Base-by-base conservation (phyloP, 53 echinoderm and acorn worm genomes). In the Henricia sp. region DNA sequence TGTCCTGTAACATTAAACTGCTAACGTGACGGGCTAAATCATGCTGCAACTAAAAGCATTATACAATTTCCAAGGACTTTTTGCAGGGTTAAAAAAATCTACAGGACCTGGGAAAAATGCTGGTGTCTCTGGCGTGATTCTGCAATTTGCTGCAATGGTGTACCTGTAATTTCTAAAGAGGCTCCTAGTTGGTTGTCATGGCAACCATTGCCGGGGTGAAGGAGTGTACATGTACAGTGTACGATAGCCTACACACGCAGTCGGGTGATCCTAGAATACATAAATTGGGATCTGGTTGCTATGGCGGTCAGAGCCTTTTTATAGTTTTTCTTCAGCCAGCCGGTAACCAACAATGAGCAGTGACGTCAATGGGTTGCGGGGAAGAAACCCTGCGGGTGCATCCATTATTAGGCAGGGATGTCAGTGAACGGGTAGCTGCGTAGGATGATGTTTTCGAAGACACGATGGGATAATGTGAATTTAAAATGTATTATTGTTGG, bases 281-380 rank as follows among this genome's bases (percentile, higher is more conserved):
- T 71, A 71, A 71, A 71, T 50, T 71, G 74, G 77, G 77, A 59
- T 37, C 43, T 46, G 41, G 77, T 77, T 77, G 77, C 77, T 59
- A 77, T 69, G 46, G 77, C 71, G 43, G 60, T 29, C 30, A 28
- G 59, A n/a, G 77, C 77, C 77, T 59, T 77, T n/a, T n/a, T n/a
- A n/a, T n/a, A n/a, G 77, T 77, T 77, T 59, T 75, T 44, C 43
- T 53, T 43, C 43, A 43, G 77, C 44, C 43, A 59, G 60, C 77
- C 77, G 60, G 60, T 77, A 77, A n/a, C n/a, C n/a, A n/a, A 77
- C 77, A 77, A 77, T 53, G 77, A 43, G 59, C 19, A 34, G 44
- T 77, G 77, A 77, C 77, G 77, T 77, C 77, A 77, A 77, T 77
- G 77, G 77, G 60, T 77, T 58, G 60, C 60, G 11, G 28, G n/a